phyloP scores from a whole-genome alignment of 2,113 vertebrate genomes.

The Tragulus kanchil region DNA sequence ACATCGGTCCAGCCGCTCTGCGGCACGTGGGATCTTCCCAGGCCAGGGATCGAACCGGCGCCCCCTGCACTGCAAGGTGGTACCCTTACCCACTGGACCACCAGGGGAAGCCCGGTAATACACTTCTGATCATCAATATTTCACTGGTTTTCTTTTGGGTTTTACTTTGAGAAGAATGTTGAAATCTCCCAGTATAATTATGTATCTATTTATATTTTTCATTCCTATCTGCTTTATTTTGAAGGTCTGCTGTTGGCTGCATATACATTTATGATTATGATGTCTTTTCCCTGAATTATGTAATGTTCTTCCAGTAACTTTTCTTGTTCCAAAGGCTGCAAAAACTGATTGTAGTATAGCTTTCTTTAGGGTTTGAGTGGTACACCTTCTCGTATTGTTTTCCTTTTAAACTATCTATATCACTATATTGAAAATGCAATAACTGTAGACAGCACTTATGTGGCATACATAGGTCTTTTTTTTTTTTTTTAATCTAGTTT shows the following conservation, averaged over 20 bases:
- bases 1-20: no score
- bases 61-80: no score
- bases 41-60: no score
- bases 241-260: not conserved
- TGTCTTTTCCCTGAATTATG: not conserved
- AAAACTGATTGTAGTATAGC: not conserved
- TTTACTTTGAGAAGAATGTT: not conserved
- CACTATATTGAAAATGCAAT: not conserved
- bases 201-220: not conserved
- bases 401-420: not conserved
- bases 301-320: not conserved
- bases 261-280: not conserved
- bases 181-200: not conserved
- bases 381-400: not conserved
- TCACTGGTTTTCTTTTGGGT: not conserved
- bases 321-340: not conserved
- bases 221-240: not conserved
- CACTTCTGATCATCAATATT: not conserved
- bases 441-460: not conserved
- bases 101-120: not conserved
- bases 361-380: not conserved
- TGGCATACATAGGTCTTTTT: not conserved
- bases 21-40: no score
- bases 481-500: not conserved
- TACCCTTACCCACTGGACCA: no score